These are phyloP conservation scores for Glyptemys insculpta DNA, from an alignment of 2,797 vertebrate species.

Conservation along the genomic window DNA sequence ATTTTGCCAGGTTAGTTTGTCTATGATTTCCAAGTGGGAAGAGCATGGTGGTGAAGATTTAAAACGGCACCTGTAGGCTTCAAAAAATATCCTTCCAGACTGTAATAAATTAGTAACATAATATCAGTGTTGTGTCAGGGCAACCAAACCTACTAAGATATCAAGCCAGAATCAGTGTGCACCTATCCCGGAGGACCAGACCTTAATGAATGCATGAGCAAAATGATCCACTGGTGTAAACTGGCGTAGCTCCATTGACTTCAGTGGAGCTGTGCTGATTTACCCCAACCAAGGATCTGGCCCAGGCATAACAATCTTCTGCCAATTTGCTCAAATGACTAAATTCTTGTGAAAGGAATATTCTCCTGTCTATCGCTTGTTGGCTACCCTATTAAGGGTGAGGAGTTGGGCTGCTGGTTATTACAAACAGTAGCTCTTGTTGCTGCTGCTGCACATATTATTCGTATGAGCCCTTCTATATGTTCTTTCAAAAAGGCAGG, in stretches of 20 bases:
- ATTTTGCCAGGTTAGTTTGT: rapidly evolving
- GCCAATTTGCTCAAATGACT: neutral
- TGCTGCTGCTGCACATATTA: rapidly evolving
- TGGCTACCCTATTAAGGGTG: rapidly evolving
- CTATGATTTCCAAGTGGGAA: neutral
- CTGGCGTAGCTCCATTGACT: neutral
- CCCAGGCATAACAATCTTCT: no score
- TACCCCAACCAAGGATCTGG: neutral
- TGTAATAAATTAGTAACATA: neutral
- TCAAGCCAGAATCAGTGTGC: neutral
- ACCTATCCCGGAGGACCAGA: neutral
- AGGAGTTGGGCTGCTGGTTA: neutral
- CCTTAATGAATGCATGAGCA: neutral
- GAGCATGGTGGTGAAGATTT: neutral
- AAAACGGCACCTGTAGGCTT: neutral
- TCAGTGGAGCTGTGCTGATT: neutral
- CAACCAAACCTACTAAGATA: neutral
- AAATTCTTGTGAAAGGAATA: neutral
- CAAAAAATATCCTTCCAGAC: neutral
- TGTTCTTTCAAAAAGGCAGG: neutral
- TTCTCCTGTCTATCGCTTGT: rapidly evolving
- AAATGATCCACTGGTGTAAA: neutral
- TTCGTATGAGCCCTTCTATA: neutral
- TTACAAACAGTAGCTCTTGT: rapidly evolving
- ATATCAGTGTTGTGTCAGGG: neutral